phyloP scores from a whole-genome alignment of 2,113 vertebrate genomes.

The Eurystomus gularis region DNA sequence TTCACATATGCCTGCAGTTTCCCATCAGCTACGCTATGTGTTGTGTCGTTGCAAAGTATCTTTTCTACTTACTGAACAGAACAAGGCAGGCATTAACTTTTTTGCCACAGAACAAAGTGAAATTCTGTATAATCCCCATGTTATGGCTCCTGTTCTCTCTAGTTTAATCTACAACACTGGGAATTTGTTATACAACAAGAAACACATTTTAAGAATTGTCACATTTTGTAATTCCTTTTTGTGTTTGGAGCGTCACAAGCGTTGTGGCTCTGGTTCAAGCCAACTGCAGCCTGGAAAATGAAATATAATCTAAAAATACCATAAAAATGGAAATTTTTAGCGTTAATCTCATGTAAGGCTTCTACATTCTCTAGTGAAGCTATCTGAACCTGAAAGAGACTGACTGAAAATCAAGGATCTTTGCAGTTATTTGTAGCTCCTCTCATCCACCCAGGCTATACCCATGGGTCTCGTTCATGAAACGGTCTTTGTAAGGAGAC shows the following conservation, averaged over 20 bases:
- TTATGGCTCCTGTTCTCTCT: constrained; percentile 41
- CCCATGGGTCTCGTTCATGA: neutral
- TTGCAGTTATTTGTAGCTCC: neutral
- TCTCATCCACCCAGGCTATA: neutral
- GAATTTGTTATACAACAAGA: constrained; percentile 59
- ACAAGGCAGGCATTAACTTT: constrained; percentile 35
- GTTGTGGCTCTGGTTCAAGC: constrained; percentile 50
- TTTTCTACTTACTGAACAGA: neutral
- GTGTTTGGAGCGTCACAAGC: constrained; percentile 1
- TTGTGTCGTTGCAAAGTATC: neutral
- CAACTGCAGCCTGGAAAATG: constrained; percentile 53
- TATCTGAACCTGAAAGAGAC: neutral
- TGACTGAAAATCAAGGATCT: neutral
- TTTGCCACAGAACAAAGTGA: constrained; percentile 18
- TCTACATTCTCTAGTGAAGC: neutral
- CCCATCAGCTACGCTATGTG: neutral
- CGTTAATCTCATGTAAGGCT: constrained; percentile 4
- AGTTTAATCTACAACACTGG: constrained; percentile 51
- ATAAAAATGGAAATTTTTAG: constrained; percentile 40
- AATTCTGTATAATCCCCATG: constrained; percentile 24
- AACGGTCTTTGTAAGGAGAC: neutral
- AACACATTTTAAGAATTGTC: constrained; percentile 61
- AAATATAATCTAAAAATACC: constrained; percentile 59
- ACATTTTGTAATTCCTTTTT: constrained; percentile 59
- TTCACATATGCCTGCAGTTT: neutral